These are phyloP conservation scores for Drosophila heteroneura DNA, from an alignment of 2,888 invertebrate species.

Conservation along the genomic window DNA sequence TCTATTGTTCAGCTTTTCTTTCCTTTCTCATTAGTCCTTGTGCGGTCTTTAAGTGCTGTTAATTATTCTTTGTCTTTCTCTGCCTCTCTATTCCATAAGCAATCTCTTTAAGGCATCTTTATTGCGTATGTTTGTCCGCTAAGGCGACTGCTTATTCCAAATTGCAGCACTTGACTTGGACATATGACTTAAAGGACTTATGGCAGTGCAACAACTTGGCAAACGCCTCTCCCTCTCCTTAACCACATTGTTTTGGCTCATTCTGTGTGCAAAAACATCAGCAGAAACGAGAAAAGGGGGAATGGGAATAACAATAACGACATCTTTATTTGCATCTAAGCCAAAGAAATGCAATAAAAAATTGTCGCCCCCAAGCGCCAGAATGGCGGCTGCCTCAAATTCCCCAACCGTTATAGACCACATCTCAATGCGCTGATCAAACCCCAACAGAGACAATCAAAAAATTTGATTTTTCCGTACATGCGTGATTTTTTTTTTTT, in stretches of 20 bases:
- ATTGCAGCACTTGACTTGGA: slow-evolving; percentile 23
- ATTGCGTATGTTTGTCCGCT: slow-evolving; percentile 10
- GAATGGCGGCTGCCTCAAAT: slow-evolving; percentile 31
- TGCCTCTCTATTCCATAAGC: neutral
- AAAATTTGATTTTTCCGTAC: slow-evolving; percentile 77
- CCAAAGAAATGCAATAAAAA: slow-evolving; percentile 69
- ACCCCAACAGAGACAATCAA: slow-evolving; percentile 48
- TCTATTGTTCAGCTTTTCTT: neutral
- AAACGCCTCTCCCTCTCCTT: too few species aligned
- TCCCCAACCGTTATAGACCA: neutral
- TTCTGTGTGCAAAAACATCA: slow-evolving; percentile 49
- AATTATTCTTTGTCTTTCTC: slow-evolving; percentile 3
- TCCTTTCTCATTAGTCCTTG: slow-evolving; percentile 14
- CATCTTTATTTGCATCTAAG: slow-evolving; percentile 60
- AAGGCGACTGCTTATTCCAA: slow-evolving; percentile 12
- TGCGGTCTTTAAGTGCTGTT: slow-evolving; percentile 14
- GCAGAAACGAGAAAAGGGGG: slow-evolving; percentile 3
- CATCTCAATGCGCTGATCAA: neutral
- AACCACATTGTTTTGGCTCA: slow-evolving; percentile 15
- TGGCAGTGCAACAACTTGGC: slow-evolving; percentile 20
- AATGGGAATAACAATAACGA: slow-evolving; percentile 27
- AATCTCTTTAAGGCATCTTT: slow-evolving; percentile 10
- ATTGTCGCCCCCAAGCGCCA: slow-evolving; percentile 48
- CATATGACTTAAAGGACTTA: slow-evolving; percentile 37
- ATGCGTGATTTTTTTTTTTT: slow-evolving; percentile 66